Conservation (phyloP, 2,797 vertebrate species). For the Chelmon rostratus region DNA sequence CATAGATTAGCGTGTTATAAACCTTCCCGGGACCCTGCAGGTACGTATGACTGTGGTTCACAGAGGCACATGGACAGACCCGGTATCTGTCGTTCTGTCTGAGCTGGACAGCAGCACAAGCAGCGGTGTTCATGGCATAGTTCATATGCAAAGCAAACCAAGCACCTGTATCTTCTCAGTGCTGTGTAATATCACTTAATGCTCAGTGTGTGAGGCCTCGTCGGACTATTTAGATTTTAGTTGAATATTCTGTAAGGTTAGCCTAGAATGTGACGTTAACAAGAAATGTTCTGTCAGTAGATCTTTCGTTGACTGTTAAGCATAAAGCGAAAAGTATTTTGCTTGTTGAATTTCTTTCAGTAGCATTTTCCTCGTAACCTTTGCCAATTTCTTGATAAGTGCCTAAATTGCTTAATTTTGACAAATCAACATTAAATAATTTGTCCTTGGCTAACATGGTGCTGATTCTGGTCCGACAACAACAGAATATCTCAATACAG, state of each 20-base stretch:
- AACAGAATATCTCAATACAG: constrained; percentile 30
- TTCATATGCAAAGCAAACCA: constrained; percentile 53
- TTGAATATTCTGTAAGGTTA: constrained; percentile 50
- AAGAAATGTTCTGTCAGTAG: constrained; percentile 39
- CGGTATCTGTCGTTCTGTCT: constrained; percentile 29
- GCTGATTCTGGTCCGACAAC: constrained; percentile 65
- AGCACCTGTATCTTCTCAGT: constrained; percentile 43
- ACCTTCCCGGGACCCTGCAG: constrained; percentile 51
- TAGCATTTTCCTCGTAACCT: constrained; percentile 59
- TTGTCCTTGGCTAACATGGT: constrained; percentile 65
- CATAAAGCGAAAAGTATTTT: constrained; percentile 58
- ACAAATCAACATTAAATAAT: constrained; percentile 65
- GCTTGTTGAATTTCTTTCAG: constrained; percentile 55
- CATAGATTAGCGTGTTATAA: constrained; percentile 64
- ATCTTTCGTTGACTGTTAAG: constrained; percentile 53
- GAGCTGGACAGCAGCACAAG: constrained; percentile 67
- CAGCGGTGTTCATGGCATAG: constrained; percentile 30
- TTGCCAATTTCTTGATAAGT: constrained; percentile 81
- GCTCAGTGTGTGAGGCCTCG: constrained; percentile 47
- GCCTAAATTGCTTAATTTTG: constrained; percentile 82
- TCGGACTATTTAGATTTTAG: constrained; percentile 54
- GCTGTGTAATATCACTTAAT: constrained; percentile 50
- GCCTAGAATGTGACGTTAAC: constrained; percentile 49
- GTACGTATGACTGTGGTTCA: constrained; percentile 36
- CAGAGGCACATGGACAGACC: constrained; percentile 46